Evolutionary conservation across 2,113 vertebrate genomes (phyloP), one percentile per base, ranked within the genome.

Genomic region (Furnarius figulus): DNA sequence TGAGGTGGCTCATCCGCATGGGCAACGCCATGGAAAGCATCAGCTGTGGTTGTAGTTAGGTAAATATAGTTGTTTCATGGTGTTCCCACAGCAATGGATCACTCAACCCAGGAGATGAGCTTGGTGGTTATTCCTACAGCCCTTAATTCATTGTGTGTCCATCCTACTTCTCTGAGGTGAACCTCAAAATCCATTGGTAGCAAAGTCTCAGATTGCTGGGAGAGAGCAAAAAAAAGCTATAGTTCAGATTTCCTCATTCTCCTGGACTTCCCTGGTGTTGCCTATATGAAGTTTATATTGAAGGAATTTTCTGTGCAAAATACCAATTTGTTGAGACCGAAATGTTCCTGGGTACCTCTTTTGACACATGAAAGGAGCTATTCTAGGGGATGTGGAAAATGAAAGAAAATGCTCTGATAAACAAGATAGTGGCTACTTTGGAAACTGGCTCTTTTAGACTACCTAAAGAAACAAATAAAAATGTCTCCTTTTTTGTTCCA

Each of bases 381-480:
- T 71, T 81, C 58, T 76, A 75, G 13, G 18, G 40, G 22, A 74
- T 83, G 18, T 70, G 52, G 35, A 77, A 93, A 86, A 89, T n/a
- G 55, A 92, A 95, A 86, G 79, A 82, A 95, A 90, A 78, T 63
- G 18, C 68, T 93, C 40, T 39, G 37, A 84, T 71, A 89, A 94
- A 93, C 33, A 89, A 92, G 17, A 16, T 77, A 65, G 81, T 73
- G 50, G 30, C 20, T 91, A 53, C 61, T 93, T 90, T 74, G 72
- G 58, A 83, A 82, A 66, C 19, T 37, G 58, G 2, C 30, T 66
- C 8, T 72, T 95, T 86, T 63, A 46, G 14, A 70, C 66, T 74
- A 80, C 8, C 39, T 82, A 55, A 53, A 90, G 91, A 73, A 76
- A n/a, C 14, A 86, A 86, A 84, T 12, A 56, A 73, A 90, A 90